Evolutionary conservation across 2,797 vertebrate genomes (phyloP), one percentile per base, ranked within the genome.

Genomic region (Neosilurus hyrtlii): DNA sequence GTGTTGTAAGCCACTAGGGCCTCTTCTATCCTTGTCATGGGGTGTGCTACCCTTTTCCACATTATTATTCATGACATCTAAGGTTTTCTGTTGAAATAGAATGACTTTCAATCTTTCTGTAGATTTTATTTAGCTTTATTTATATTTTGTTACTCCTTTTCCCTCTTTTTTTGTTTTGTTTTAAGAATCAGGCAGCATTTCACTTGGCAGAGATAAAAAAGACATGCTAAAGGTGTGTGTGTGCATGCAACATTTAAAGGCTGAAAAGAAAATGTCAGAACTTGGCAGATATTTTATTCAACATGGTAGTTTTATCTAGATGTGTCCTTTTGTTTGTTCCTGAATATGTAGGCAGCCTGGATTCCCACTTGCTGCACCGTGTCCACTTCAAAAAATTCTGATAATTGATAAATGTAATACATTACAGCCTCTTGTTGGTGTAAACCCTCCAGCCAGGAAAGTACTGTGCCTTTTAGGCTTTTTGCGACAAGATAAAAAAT

Each of bases 11-110:
- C 94, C 97, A 93, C 95, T 1, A 0, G 93, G 93, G 77, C 96
- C 96, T 94, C 93, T 97, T 99, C 97, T 97, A 98, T 99, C 97
- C 96, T 99, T 99, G 96, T 98, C 97, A 97, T 98, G 97, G 97
- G 97, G 97, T 30, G 30, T 30, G 30, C 30, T 30, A 99, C 97
- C 97, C 97, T 99, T 98, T 97, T 98, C 97, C 97, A 0, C 0
- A 0, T 0, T 43, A 3, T 43, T 20, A 61, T 61, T 61, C 73
- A 61, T 61, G 56, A 76, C 73, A 56, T 15, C 56, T 37, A 5
- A 7, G 56, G 11, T 9, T 22, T 18, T 59, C 56, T n/a, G 73
- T 61, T 61, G 37, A 4, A 76, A 61, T 11, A 1, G 20, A n/a
- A 61, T 61, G 5, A 9, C 30, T 43, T 61, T 20, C n/a, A 49